These are phyloP conservation scores for Molossus molossus DNA, from an alignment of 2,797 vertebrate genomes.

Conservation along the genomic window DNA sequence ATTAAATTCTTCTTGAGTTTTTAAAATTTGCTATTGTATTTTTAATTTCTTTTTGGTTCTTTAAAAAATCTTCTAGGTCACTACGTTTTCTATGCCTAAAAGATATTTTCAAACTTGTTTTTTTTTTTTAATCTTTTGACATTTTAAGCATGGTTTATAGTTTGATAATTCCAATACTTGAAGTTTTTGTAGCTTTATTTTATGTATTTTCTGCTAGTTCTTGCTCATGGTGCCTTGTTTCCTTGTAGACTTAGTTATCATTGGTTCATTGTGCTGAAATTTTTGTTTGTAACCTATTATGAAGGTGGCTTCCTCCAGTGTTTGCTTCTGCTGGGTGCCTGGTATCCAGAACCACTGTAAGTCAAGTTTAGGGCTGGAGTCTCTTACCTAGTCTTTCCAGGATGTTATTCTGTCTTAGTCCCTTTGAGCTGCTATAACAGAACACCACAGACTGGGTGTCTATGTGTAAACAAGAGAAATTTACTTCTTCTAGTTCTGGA, in stretches of 20 bases:
- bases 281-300: neutral
- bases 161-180: neutral
- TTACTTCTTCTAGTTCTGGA: neutral
- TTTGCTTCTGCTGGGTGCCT: neutral
- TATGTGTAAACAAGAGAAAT: too few species aligned
- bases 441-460: too few species aligned
- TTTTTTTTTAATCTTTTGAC: too few species aligned
- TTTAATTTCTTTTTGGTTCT: slow-evolving; percentile 32
- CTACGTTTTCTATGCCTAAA: neutral
- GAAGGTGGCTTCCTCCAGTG: neutral
- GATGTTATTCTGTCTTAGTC: neutral
- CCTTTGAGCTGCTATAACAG: neutral
- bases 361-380: neutral
- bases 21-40: neutral
- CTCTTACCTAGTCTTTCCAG: neutral
- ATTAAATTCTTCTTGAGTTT: slow-evolving; percentile 26
- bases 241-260: neutral
- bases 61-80: neutral
- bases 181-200: neutral
- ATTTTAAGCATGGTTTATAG: neutral
- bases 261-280: neutral
- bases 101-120: neutral
- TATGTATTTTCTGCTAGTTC: neutral
- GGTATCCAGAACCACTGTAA: neutral
- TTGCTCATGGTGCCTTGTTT: neutral